Evolutionary conservation across 1,140 invertebrate genomes (phyloP).

Genomic region (Euwallacea fornicatus): DNA sequence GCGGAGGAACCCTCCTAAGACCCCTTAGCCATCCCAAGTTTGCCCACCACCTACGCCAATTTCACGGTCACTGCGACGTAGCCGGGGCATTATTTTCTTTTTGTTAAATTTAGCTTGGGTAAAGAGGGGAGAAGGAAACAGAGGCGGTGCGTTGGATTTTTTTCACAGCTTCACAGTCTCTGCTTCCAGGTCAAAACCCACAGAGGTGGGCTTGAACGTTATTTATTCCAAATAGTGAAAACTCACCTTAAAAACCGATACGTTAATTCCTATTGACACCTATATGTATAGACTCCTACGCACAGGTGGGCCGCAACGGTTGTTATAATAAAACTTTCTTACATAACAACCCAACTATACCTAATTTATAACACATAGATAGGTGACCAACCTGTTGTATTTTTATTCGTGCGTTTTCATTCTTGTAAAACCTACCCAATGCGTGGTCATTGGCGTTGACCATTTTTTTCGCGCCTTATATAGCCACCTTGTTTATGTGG

Average conservation of each 20-base stretch:
- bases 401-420: slow-evolving; percentile 30
- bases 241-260: slow-evolving; percentile 13
- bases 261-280: slow-evolving; percentile 22
- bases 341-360: slow-evolving; percentile 26
- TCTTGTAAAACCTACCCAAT: slow-evolving; percentile 28
- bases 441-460: slow-evolving; percentile 2
- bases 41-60: slow-evolving; percentile 21
- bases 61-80: slow-evolving; percentile 20
- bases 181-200: no score
- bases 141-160: no score
- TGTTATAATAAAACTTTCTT: slow-evolving; percentile 24
- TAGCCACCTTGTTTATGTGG: no score
- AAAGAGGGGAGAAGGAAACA: no score
- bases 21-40: background rate
- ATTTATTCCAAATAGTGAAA: slow-evolving; percentile 14
- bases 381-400: slow-evolving; percentile 35
- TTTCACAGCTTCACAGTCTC: no score
- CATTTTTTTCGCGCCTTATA: background rate
- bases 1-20: background rate
- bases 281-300: slow-evolving; percentile 15
- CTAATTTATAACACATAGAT: slow-evolving; percentile 28
- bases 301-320: slow-evolving; percentile 14
- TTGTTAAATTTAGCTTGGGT: background rate
- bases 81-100: background rate
- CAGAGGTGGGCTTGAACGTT: no score